A percentile compares a stretch with the other conserved stretches of the same genome.
Conservation (phyloP, 2,888 invertebrate genomes). For the Conistra vaccinii region DNA sequence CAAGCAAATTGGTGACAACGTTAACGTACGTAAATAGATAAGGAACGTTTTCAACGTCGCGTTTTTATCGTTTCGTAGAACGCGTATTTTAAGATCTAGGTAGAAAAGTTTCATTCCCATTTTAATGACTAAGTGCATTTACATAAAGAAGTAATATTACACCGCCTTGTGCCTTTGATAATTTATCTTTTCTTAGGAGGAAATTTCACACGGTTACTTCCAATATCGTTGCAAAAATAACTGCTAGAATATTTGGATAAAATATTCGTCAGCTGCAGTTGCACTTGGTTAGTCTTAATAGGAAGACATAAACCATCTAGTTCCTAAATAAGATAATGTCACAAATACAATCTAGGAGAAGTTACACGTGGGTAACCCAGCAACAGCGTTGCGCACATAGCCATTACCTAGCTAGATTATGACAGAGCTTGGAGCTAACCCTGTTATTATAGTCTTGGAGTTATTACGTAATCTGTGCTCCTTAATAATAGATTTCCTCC, state of each 20-base stretch:
- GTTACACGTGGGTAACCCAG: neutral
- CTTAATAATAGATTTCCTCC: neutral
- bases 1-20: constrained; percentile 56
- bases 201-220: neutral
- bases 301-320: neutral
- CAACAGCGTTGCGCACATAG: neutral
- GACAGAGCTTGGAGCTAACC: neutral
- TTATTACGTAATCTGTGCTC: neutral
- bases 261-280: neutral
- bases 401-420: neutral
- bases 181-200: neutral
- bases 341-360: neutral
- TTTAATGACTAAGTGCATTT: neutral
- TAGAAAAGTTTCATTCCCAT: neutral
- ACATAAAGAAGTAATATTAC: too few relatives aligned
- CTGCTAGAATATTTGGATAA: neutral
- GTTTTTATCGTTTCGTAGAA: neutral
- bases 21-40: constrained; percentile 47
- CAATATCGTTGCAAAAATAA: neutral
- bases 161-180: too few relatives aligned
- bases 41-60: constrained; percentile 18
- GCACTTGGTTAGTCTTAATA: neutral
- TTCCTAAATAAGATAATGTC: neutral
- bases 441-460: neutral
- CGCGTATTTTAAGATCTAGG: neutral